Evolutionary conservation across 2,888 invertebrate genomes (phyloP).

Genomic region (Miltochrista miniata): DNA sequence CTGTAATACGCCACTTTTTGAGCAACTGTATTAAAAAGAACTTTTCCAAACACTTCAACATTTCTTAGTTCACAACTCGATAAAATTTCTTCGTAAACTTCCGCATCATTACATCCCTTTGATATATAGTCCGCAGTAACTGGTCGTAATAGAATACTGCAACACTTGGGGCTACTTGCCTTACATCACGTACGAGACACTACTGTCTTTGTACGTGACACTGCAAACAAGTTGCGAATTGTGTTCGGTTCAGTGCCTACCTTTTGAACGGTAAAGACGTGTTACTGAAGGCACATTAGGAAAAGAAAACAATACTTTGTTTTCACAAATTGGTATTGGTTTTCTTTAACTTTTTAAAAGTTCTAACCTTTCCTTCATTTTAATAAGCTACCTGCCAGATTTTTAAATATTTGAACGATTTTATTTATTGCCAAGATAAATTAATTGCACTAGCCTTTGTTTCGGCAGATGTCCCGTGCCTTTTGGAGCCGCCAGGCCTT

Average conservation of each 20-base stretch:
- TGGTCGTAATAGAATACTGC: slow-evolving; percentile 12
- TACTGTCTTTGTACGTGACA: slow-evolving; percentile 26
- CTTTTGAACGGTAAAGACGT: not conserved
- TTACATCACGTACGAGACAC: slow-evolving; percentile 25
- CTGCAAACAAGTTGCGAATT: slow-evolving; percentile 21
- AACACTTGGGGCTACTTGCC: slow-evolving; percentile 5
- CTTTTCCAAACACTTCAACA: not conserved
- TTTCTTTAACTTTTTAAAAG: not conserved
- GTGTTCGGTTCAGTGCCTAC: slow-evolving; percentile 4
- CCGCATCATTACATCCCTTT: slow-evolving; percentile 3
- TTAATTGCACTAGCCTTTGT: no score
- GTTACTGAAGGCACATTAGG: not conserved
- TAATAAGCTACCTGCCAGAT: no score
- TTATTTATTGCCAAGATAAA: no score
- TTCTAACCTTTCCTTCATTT: no score
- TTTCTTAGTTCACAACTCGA: not conserved
- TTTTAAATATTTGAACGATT: no score
- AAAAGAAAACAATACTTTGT: no score
- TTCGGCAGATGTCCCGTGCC: no score
- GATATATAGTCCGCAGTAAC: slow-evolving; percentile 2
- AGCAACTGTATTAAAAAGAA: not conserved
- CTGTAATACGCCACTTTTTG: no score
- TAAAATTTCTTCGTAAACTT: not conserved
- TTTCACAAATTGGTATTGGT: not conserved
- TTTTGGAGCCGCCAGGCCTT: no score